Base-by-base conservation (phyloP, 2,113 vertebrate genomes). In the Cercopithecus mona region DNA sequence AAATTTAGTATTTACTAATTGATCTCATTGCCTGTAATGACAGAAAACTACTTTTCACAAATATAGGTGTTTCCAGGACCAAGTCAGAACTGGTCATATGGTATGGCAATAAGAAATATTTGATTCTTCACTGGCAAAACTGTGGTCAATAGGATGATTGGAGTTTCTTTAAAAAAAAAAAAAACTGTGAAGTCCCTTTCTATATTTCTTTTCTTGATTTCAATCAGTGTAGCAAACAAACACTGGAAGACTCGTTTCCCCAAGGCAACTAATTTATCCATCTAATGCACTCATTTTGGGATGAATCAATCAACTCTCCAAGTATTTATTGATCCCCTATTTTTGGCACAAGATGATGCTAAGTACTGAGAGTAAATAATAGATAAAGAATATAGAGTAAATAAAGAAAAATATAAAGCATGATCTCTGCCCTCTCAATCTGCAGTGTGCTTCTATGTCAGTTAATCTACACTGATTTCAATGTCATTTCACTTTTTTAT, bases 201-300 rank as follows among this genome's bases (percentile, higher is more conserved):
- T 45, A 38, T 80, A 25, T 45, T 68, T 3, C 32, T 17, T 48
- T 89, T 40, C 40, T 59, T 59, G 6, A 88, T 81, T 88, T 93
- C 68, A 93, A 20, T 76, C 25, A 45, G 10, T 66, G 30, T 30
- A 38, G 64, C 90, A 95, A 76, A 88, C 11, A 12, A 79, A 92
- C 27, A 27, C 38, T 40, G 32, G 35, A 48, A 90, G 14, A 45
- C 11, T 18, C 20, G 32, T 78, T 93, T 97, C 68, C 57, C 84
- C 11, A 12, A 59, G 61, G 75, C 50, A 88, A 83, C 22, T 11
- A 30, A 94, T 55, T 88, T 89, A 95, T 59, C 40, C 48, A 92
- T 20, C 40, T 27, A 52, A 38, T 27, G 52, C 20, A n/a, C 11
- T 92, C 85, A 68, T 64, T 43, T 84, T 27, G 38, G 43, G 59